Conservation (phyloP, 2,113 vertebrate species). For the Pterocles gutturalis region DNA sequence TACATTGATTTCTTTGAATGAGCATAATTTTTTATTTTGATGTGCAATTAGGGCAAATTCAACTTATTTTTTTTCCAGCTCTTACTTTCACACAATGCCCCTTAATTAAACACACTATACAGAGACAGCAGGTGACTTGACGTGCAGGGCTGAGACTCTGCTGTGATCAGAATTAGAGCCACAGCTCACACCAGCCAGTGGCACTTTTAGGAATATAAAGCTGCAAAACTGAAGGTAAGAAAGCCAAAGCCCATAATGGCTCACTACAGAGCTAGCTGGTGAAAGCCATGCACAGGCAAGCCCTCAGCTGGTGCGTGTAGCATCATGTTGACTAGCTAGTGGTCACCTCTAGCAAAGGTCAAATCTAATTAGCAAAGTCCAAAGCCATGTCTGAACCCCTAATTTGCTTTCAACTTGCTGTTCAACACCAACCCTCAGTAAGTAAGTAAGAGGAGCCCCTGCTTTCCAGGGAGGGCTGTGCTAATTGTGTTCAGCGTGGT, state of each 20-base stretch:
- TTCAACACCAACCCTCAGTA: background rate
- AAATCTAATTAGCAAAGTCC: background rate
- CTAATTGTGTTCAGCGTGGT: background rate
- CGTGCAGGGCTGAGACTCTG: background rate
- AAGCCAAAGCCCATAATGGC: background rate
- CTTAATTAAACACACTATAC: constrained; percentile 1
- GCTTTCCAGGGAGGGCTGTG: background rate
- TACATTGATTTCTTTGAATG: constrained; percentile 64
- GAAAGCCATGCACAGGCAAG: background rate
- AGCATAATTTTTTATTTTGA: constrained; percentile 71
- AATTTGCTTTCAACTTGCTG: background rate
- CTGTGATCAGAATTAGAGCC: constrained; percentile 11
- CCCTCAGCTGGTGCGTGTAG: background rate
- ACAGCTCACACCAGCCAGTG: background rate
- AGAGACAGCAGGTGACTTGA: constrained; percentile 44
- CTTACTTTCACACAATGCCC: constrained; percentile 40
- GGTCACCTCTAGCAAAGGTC: background rate
- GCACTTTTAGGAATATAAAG: background rate
- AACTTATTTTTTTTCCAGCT: constrained; percentile 35
- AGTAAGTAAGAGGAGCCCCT: background rate
- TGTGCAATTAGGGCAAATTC: constrained; percentile 70
- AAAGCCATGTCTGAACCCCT: background rate
- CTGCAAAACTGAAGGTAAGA: background rate
- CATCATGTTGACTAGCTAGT: background rate
- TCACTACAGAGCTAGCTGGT: background rate